These are phyloP conservation scores for Psammodynastes pulverulentus DNA, from an alignment of 2,113 vertebrate species.

Conservation along the genomic window DNA sequence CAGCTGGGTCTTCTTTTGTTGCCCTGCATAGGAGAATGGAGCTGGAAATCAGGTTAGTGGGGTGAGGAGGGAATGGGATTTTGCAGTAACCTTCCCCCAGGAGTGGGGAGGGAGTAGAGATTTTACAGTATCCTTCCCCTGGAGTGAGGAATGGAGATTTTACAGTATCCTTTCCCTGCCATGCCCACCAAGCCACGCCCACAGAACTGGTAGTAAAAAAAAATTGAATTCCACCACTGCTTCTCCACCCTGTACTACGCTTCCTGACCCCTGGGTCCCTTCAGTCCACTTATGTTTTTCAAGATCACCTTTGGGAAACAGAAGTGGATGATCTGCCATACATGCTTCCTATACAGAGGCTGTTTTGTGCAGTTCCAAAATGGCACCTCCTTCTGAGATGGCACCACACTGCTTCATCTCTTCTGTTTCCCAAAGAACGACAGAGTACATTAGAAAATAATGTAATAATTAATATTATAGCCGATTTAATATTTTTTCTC, in stretches of 20 bases:
- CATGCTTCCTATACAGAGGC: neutral
- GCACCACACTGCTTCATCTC: neutral
- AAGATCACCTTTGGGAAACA: neutral
- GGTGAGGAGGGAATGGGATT: too few species aligned
- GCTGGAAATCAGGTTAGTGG: too few species aligned
- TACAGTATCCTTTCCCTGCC: too few species aligned
- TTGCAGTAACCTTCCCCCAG: too few species aligned
- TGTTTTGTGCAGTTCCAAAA: neutral
- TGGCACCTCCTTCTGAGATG: neutral
- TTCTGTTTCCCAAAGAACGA: neutral
- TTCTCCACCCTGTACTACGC: neutral
- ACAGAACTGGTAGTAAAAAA: too few species aligned
- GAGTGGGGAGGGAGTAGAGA: too few species aligned
- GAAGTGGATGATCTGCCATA: neutral
- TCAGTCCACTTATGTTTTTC: neutral
- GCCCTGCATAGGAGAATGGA: too few species aligned
- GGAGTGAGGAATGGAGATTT: too few species aligned
- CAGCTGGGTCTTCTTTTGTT: too few species aligned
- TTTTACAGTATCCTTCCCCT: too few species aligned
- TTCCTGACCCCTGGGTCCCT: neutral
- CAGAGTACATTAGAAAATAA: constrained; percentile 47
- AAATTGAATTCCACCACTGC: too few species aligned
- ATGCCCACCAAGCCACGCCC: too few species aligned
- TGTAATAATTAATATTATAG: constrained; percentile 14
- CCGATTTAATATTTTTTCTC: neutral